Percentiles rank a stretch among this genome's conserved stretches.
Conservation (phyloP, 2,888 invertebrate species). For the Seladonia tumulorum region DNA sequence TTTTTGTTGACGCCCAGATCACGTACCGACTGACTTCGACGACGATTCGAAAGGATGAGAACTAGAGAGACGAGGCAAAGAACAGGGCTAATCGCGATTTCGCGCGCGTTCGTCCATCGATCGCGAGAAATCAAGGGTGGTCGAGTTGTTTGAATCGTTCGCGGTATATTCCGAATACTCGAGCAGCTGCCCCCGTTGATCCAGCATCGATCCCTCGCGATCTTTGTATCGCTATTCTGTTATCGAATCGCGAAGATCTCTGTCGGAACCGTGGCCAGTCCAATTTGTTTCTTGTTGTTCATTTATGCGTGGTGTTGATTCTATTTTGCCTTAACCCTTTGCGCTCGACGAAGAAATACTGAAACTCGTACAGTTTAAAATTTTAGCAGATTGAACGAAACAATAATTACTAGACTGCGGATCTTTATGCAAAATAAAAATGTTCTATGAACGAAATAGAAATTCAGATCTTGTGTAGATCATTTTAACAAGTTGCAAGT, state of each 20-base stretch:
- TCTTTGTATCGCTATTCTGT: background rate
- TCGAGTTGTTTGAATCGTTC: background rate
- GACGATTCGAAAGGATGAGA: constrained; percentile 50
- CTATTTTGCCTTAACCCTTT: background rate
- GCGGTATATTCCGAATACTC: constrained; percentile 37
- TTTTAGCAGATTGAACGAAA: no score
- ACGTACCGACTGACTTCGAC: constrained; percentile 42
- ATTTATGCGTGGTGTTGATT: background rate
- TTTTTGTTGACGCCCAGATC: constrained; percentile 45
- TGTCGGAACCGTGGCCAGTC: constrained; percentile 14
- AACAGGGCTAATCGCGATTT: constrained; percentile 24
- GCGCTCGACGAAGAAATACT: background rate
- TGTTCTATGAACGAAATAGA: background rate
- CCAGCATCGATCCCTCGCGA: constrained; percentile 13
- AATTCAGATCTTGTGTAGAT: background rate
- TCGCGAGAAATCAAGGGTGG: background rate
- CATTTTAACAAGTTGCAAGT: no score
- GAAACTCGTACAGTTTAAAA: no score
- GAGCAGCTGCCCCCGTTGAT: constrained; percentile 25
- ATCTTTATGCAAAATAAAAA: background rate
- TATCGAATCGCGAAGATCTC: background rate
- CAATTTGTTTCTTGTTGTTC: background rate
- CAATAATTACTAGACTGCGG: background rate
- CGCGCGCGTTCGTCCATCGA: background rate
- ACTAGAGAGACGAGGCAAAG: background rate